Conservation (phyloP, 2,113 vertebrate genomes). For the Hippoglossus stenolepis region DNA sequence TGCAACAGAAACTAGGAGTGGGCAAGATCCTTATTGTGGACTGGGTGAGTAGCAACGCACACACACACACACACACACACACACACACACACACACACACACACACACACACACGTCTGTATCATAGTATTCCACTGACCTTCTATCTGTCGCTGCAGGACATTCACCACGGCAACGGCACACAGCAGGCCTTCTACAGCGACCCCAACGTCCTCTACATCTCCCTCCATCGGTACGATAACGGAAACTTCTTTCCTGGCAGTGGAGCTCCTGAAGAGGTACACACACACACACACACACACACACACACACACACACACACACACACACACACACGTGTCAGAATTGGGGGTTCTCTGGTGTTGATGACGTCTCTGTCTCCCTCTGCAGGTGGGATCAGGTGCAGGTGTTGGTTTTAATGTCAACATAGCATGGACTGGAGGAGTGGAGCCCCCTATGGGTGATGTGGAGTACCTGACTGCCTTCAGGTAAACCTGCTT, state of each 20-base stretch:
- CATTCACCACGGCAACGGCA: slow-evolving; percentile 80
- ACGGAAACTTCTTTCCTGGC: slow-evolving; percentile 78
- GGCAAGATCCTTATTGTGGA: slow-evolving; percentile 77
- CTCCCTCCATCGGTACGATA: slow-evolving; percentile 77
- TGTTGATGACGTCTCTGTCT: neutral
- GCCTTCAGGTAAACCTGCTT: slow-evolving; percentile 67
- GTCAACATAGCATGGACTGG: slow-evolving; percentile 78
- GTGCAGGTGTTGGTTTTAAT: slow-evolving; percentile 74
- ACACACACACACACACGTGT: neutral
- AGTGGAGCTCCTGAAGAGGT: slow-evolving; percentile 79
- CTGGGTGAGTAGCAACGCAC: slow-evolving; percentile 61
- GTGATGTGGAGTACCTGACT: slow-evolving; percentile 76
- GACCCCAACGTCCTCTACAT: slow-evolving; percentile 77
- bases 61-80: slow-evolving; percentile 4
- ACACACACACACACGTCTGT: slow-evolving; percentile 9
- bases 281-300: slow-evolving; percentile 1
- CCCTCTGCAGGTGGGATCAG: slow-evolving; percentile 72
- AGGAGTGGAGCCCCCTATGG: slow-evolving; percentile 78
- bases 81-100: slow-evolving; percentile 9
- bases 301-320: slow-evolving; percentile 6
- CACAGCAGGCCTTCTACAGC: slow-evolving; percentile 76
- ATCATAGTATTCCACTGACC: slow-evolving; percentile 12
- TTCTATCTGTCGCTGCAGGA: slow-evolving; percentile 60
- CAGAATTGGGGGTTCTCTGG: neutral
- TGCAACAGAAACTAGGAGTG: slow-evolving; percentile 78